Percentiles rank a stretch among this genome's conserved stretches.
phyloP scores from a whole-genome alignment of 2,113 vertebrate species.

The Morone chrysops region DNA sequence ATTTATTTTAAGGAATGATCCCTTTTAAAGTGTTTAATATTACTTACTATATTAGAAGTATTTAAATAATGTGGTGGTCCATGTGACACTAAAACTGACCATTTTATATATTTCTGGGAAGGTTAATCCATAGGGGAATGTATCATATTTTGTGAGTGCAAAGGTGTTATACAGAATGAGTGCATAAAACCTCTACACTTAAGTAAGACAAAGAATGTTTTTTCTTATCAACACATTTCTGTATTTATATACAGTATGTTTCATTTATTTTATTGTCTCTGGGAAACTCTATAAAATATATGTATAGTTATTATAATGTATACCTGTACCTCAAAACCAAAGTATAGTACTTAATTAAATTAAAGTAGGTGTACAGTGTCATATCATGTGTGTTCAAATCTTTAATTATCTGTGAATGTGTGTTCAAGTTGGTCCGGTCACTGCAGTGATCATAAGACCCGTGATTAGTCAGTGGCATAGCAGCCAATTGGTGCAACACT shows the following conservation, averaged over 20 bases:
- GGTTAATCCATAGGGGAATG: background rate
- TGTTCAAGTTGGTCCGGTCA: background rate
- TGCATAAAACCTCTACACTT: background rate
- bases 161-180: no score
- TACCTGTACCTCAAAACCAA: background rate
- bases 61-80: background rate
- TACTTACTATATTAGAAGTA: background rate
- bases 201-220: background rate
- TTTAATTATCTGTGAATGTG: constrained; percentile 17
- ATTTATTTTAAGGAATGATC: background rate
- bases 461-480: constrained; percentile 9
- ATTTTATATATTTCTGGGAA: background rate
- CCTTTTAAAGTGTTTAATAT: background rate
- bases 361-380: no score
- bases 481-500: constrained; percentile 36
- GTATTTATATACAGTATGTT: background rate
- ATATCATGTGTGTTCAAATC: background rate
- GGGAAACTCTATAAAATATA: background rate
- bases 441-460: constrained; percentile 54
- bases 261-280: no score
- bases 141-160: background rate
- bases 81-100: background rate
- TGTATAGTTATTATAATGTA: background rate
- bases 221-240: background rate
- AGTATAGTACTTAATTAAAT: background rate